Conservation (phyloP, 2,113 vertebrate genomes). For the Cyanistes caeruleus region DNA sequence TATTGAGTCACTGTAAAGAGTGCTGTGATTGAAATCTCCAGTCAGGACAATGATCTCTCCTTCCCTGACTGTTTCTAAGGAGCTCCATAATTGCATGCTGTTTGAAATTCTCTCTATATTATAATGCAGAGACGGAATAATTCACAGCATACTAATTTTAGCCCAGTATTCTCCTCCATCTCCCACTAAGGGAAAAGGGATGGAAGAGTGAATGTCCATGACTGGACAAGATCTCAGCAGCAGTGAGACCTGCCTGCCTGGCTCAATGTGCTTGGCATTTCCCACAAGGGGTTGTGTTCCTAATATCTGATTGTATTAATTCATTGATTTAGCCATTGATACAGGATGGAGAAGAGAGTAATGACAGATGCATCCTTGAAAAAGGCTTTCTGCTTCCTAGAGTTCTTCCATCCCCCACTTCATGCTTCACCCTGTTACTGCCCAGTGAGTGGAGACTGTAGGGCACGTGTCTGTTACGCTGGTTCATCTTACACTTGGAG, state of each 20-base stretch:
- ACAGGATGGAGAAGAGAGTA: neutral
- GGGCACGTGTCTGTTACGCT: rapidly evolving
- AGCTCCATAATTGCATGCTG: neutral
- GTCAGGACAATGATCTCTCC: neutral
- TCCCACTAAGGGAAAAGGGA: neutral
- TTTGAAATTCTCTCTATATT: neutral
- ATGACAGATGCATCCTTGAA: neutral
- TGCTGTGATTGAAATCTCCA: neutral
- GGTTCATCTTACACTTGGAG: neutral
- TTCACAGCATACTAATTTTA: neutral
- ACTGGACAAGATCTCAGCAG: neutral
- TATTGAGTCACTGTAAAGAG: neutral
- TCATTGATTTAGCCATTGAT: neutral
- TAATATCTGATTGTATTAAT: neutral
- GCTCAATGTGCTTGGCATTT: neutral
- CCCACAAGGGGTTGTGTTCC: neutral
- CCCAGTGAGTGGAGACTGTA: neutral
- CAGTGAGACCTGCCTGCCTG: neutral
- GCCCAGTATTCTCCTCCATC: neutral
- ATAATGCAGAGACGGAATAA: neutral
- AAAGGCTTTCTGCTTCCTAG: neutral
- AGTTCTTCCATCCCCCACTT: neutral
- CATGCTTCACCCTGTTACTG: neutral
- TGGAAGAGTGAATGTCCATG: neutral
- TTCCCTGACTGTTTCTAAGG: neutral